Evolutionary conservation across 2,113 vertebrate genomes (phyloP).

Genomic region (Phainopepla nitens): DNA sequence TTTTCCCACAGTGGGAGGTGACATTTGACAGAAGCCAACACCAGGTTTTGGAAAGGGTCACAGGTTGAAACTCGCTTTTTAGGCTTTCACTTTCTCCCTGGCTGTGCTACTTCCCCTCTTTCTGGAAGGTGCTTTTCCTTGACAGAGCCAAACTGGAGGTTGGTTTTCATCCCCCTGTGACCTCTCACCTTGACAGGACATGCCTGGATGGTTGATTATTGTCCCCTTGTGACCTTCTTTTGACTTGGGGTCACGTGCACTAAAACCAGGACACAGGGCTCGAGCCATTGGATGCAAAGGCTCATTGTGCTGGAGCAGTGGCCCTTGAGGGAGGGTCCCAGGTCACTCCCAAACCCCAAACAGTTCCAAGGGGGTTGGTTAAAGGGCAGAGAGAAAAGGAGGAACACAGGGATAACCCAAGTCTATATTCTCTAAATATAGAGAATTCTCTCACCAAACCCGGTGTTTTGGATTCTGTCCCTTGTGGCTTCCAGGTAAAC

Average conservation of each 20-base stretch:
- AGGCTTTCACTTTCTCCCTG: not conserved
- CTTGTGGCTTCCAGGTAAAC: not conserved
- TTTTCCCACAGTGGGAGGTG: not conserved
- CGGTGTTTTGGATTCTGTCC: accelerated
- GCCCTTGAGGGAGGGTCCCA: not conserved
- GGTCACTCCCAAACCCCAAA: not conserved
- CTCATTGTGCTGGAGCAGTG: not conserved
- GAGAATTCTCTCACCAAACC: not conserved
- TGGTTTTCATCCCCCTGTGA: not conserved
- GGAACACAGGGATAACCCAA: not conserved
- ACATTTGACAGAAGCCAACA: not conserved
- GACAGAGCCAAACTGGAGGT: not conserved
- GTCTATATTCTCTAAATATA: not conserved
- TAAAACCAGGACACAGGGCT: no score
- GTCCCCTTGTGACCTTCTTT: not conserved
- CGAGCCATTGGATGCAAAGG: not conserved
- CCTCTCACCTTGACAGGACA: not conserved
- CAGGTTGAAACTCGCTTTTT: not conserved
- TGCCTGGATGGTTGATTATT: not conserved
- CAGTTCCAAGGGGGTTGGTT: not conserved
- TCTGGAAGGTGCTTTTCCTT: constrained; percentile 2
- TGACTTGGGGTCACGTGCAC: not conserved
- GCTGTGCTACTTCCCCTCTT: not conserved
- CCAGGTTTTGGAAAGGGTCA: not conserved
- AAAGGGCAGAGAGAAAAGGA: not conserved